Base-by-base conservation (phyloP, 2,888 invertebrate genomes). In the Macropis europaea region DNA sequence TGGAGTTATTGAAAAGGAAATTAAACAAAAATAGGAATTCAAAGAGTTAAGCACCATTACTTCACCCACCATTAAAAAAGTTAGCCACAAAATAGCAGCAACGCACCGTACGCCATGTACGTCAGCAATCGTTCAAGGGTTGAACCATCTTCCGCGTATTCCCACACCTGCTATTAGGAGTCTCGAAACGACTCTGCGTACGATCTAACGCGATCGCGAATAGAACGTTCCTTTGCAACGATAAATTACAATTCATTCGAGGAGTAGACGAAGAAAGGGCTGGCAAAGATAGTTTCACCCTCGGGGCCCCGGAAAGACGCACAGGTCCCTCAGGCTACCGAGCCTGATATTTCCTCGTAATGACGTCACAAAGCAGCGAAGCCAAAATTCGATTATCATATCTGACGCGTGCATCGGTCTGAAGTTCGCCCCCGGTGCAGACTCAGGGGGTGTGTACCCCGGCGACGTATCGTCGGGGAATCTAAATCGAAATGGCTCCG, bases 301-400 rank as follows among this genome's bases (percentile, higher is more conserved):
- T 19, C 40, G 15, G 11, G 32, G 13, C 42, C 50, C 24, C 30
- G 2, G 4, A 26, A 24, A 30, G 30, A 6, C 22, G 5, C 54
- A 17, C 6, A 5, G 17, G 52, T 61, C 42, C 38, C 17, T 6
- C n/a, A 28, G 56, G 19, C 11, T 42, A 24, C 5, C 28, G 22
- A 2, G 5, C 13, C 50, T 48, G 53, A 73, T 61, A 62, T 43
- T 28, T 56, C 45, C 24, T 36, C 34, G 47, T 47, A 71, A 63
- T 64, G 61, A 76, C 62, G 64, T 64, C 68, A 62, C 75, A 68
- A 62, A 71, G 64, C 68, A 66, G 53, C 40, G 36, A 43, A 61
- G 54, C 38, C 76, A 62, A 77, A 77, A 75, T 77, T 77, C 71
- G 77, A 79, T 77, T 71, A 76, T 79, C 71, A 75, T 77, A 77